Percentiles rank a stretch among this genome's conserved stretches.
These are phyloP conservation scores for Holothuria glaberrima DNA, from an alignment of 35 echinoderm and acorn worm species.

Conservation along the genomic window DNA sequence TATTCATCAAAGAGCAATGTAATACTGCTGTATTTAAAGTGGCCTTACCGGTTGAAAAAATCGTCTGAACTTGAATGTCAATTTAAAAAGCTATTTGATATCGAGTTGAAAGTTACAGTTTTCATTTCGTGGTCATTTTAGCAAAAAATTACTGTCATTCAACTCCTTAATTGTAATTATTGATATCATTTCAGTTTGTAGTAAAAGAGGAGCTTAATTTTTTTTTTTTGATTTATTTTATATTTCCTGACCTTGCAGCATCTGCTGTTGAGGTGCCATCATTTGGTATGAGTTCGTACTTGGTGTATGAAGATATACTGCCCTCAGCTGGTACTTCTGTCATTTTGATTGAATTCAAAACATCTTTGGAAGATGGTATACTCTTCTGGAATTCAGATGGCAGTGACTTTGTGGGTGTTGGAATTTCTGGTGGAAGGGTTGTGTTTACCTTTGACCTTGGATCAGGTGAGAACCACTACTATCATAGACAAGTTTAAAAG, in stretches of 20 bases:
- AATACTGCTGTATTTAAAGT: no score
- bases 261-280: slow-evolving; percentile 63
- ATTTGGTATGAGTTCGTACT: slow-evolving; percentile 67
- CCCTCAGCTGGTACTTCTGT: slow-evolving; percentile 41
- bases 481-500: no score
- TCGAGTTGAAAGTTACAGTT: no score
- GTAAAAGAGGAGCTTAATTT: background rate
- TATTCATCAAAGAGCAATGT: no score
- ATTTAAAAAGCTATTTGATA: no score
- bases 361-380: slow-evolving; percentile 64
- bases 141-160: no score
- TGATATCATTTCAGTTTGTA: no score
- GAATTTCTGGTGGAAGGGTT: slow-evolving; percentile 63
- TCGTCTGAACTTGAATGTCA: no score
- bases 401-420: slow-evolving; percentile 90
- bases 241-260: slow-evolving; percentile 45
- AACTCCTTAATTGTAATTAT: no score
- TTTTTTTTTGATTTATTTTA: no score
- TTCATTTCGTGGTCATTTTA: no score
- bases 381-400: slow-evolving; percentile 89
- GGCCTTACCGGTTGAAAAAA: no score
- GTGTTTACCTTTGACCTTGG: slow-evolving; percentile 89
- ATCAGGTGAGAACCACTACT: slow-evolving; percentile 63
- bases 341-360: slow-evolving; percentile 76
- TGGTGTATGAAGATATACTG: slow-evolving; percentile 44